These are phyloP conservation scores for Staurois parvus DNA, from an alignment of 2,797 vertebrate species.

Conservation along the genomic window DNA sequence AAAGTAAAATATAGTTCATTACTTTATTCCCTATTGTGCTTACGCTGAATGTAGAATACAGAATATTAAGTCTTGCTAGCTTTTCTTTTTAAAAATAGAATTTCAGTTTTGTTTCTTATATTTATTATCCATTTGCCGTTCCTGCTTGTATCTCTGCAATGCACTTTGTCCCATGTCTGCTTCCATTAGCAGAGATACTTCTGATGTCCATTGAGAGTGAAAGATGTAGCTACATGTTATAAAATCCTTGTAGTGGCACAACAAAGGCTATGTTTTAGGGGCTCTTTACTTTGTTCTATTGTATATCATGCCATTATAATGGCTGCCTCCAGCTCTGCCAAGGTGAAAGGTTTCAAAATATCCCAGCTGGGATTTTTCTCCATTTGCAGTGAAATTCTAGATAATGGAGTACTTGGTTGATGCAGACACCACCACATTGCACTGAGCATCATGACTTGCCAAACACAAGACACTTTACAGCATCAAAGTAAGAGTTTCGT, in stretches of 20 bases:
- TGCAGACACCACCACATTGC: conserved; percentile 21
- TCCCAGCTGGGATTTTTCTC: conserved; percentile 73
- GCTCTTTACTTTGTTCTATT: conserved; percentile 78
- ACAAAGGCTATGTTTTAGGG: conserved; percentile 74
- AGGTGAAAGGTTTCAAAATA: conserved; percentile 71
- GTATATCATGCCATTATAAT: conserved; percentile 82
- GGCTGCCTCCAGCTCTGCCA: conserved; percentile 74
- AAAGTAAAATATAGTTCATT: too few relatives aligned
- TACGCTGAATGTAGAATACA: too few relatives aligned
- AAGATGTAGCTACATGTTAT: conserved; percentile 72
- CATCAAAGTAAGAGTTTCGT: conserved; percentile 18
- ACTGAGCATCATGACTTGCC: conserved; percentile 7
- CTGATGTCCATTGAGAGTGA: conserved; percentile 89
- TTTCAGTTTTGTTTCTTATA: conserved; percentile 83
- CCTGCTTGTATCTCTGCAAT: conserved; percentile 81
- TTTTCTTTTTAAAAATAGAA: conserved; percentile 63
- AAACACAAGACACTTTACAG: conserved; percentile 29
- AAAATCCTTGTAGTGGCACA: conserved; percentile 73
- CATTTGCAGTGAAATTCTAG: conserved; percentile 69
- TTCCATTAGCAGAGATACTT: conserved; percentile 83
- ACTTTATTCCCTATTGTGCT: too few relatives aligned
- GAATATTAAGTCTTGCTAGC: too few relatives aligned
- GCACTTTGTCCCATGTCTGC: conserved; percentile 91
- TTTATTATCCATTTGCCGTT: conserved; percentile 88
- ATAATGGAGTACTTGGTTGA: conserved; percentile 66